Base-by-base conservation (phyloP, 2,797 vertebrate species). In the Pelochelys cantorii region DNA sequence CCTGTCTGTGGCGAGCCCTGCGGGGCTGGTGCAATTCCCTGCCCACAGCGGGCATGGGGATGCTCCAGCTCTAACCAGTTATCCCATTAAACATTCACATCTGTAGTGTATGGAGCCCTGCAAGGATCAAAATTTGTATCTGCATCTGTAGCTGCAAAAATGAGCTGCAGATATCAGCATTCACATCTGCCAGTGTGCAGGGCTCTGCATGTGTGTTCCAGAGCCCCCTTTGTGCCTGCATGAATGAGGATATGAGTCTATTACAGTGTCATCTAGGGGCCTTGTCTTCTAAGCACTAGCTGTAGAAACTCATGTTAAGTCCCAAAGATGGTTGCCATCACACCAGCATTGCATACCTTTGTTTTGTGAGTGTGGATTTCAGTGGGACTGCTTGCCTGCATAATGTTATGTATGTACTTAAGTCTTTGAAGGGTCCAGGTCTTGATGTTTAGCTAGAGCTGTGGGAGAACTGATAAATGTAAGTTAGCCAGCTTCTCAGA, bases 311-410 rank as follows among this genome's bases (percentile, higher is more conserved):
- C 57, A 0, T 0, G 68, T 74, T 23, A 37, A 12, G 25, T 37
- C n/a, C 84, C 53, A 55, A 0, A 0, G 65, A 25, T 53, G 78
- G 52, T 83, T 31, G 20, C 22, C 20, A 55, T 42, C 78, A 17
- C 5, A 55, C 37, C 84, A 53, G n/a, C 2, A 2, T 2, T 31
- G 25, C 23, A 62, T 60, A 59, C 31, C 48, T 78, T 78, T 48
- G 12, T 0, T 2, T 42, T 20, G 2, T 34, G 82, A 92, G 20
- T 1, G 0, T 78, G 31, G 27, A 53, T 53, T 53, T 74, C 68
- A 74, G 68, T 42, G 18, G 68, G 22, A 74, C 37, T 23, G 37
- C 22, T 37, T 23, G 37, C n/a, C 18, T 42, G 20, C 34, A 42
- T 74, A 42, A 42, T 3, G 11, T 74, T 74, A 25, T 23, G 34